These are phyloP conservation scores for Dolomedes plantarius DNA, from an alignment of 2,888 invertebrate genomes.

Conservation along the genomic window DNA sequence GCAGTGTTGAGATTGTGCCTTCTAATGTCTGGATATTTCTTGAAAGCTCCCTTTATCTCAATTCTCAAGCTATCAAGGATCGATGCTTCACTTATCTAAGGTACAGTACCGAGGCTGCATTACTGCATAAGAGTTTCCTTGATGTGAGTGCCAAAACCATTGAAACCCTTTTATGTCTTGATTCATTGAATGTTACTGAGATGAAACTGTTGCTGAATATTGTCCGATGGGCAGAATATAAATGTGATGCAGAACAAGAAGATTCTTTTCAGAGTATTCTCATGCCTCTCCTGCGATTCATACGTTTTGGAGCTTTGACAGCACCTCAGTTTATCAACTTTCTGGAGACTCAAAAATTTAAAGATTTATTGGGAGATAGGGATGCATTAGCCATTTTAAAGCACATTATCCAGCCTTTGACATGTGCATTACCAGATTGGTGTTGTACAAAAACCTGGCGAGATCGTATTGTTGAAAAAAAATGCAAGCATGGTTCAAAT, in stretches of 20 bases:
- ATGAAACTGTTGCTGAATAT: background rate
- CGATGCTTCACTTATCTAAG: background rate
- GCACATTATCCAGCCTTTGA: background rate
- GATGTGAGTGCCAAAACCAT: background rate
- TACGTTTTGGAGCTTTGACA: conserved; percentile 24
- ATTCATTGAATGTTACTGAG: background rate
- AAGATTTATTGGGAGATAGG: background rate
- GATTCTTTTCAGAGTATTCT: background rate
- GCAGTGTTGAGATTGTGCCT: background rate
- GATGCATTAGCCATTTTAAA: conserved; percentile 24
- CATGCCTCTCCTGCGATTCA: conserved; percentile 2
- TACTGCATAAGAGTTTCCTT: background rate
- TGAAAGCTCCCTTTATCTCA: conserved; percentile 14
- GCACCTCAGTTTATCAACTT: background rate
- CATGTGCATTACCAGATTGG: conserved; percentile 24
- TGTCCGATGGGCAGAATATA: conserved; percentile 23
- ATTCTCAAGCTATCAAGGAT: background rate
- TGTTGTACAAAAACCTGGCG: background rate
- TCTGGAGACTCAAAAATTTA: background rate
- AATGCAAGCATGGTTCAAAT: too few species aligned
- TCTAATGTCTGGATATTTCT: conserved; percentile 10
- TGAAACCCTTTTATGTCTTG: background rate
- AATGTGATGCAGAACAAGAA: background rate
- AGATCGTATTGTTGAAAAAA: too few species aligned
- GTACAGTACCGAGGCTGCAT: background rate